phyloP scores from a whole-genome alignment of 2,888 invertebrate genomes.

The Phortica okadai region DNA sequence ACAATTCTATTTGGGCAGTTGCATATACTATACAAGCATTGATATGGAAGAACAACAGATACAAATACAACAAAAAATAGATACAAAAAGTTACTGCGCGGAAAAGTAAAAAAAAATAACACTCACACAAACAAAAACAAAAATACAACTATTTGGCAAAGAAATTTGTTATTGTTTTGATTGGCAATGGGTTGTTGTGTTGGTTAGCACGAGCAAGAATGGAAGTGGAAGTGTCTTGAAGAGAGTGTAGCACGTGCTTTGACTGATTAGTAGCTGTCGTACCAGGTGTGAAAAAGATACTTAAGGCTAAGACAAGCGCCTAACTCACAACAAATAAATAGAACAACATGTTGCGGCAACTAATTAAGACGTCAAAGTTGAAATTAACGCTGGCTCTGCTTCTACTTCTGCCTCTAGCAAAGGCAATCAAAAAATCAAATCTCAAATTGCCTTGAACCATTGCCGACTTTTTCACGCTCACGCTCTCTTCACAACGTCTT shows the following conservation, averaged over 20 bases:
- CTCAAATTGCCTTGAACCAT: constrained; percentile 27
- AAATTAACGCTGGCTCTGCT: neutral
- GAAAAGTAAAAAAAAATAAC: neutral
- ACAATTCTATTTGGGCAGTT: neutral
- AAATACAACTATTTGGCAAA: constrained; percentile 23
- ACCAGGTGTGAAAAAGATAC: constrained; percentile 6
- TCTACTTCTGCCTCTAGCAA: too few species aligned
- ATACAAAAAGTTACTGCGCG: neutral
- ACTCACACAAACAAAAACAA: neutral
- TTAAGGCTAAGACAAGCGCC: neutral
- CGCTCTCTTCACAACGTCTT: too few species aligned
- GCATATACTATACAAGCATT: neutral
- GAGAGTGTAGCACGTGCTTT: constrained; percentile 12
- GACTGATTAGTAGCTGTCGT: neutral
- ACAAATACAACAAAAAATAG: neutral
- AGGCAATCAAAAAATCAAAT: constrained; percentile 1
- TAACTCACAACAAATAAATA: neutral
- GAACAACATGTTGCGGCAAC: neutral
- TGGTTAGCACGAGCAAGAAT: too few species aligned
- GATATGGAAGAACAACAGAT: neutral
- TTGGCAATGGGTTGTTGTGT: neutral
- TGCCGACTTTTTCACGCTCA: neutral
- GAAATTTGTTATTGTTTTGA: constrained; percentile 21
- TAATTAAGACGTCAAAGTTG: constrained; percentile 25
- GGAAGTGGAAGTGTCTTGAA: neutral